Conservation (phyloP, 2,113 vertebrate genomes). For the Caranx melampygus region DNA sequence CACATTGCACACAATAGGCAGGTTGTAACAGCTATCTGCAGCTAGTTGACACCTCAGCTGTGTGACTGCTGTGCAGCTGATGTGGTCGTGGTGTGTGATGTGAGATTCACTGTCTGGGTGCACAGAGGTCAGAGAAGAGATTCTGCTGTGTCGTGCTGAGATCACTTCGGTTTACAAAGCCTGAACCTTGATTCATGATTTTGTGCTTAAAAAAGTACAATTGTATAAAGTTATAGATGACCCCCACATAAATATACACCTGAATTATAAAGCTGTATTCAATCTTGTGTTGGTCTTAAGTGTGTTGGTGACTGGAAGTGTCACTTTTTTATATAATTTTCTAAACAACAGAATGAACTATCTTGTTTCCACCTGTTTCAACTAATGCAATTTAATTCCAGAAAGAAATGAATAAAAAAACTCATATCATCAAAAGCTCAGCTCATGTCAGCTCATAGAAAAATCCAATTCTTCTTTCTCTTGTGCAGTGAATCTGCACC, state of each 20-base stretch:
- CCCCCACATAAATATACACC: background rate
- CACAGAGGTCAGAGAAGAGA: background rate
- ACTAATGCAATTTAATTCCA: background rate
- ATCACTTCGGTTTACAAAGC: background rate
- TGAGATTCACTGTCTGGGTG: background rate
- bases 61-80: background rate
- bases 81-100: background rate
- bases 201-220: background rate
- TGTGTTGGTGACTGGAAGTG: background rate
- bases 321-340: background rate
- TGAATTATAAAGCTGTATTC: background rate
- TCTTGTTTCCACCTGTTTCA: background rate
- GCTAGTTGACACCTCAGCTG: background rate
- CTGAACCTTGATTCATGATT: background rate
- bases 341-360: background rate
- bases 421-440: background rate
- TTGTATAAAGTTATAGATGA: background rate
- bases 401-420: background rate
- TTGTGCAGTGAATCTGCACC: background rate
- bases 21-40: slow-evolving; percentile 6
- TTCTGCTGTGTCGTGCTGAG: background rate
- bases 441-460: background rate
- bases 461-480: background rate
- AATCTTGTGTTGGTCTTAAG: background rate
- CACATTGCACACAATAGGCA: slow-evolving; percentile 47